Evolutionary conservation across 2,113 vertebrate genomes (phyloP).

Genomic region (Sporophila hypoxantha): DNA sequence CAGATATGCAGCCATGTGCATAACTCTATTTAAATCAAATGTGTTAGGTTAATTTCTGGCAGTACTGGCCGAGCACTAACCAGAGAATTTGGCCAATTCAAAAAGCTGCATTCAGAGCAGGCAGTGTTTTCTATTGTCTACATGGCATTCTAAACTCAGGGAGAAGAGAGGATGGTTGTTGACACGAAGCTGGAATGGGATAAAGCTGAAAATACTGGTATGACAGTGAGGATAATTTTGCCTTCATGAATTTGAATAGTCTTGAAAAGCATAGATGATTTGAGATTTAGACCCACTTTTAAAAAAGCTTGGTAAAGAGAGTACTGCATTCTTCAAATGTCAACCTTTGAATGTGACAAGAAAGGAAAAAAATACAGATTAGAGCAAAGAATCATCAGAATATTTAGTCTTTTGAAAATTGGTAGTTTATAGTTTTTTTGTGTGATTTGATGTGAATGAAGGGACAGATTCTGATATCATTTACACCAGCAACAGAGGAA

Average conservation of each 20-base stretch:
- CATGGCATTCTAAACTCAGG: neutral
- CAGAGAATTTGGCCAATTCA: neutral
- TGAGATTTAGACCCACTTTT: slow-evolving; percentile 43
- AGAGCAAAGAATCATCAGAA: slow-evolving; percentile 51
- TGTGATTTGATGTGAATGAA: slow-evolving; percentile 42
- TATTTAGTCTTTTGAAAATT: slow-evolving; percentile 53
- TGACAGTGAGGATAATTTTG: slow-evolving; percentile 59
- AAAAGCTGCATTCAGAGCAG: neutral
- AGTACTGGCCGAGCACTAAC: neutral
- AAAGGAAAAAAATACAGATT: slow-evolving; percentile 38
- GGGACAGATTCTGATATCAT: slow-evolving; percentile 4
- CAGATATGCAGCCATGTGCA: neutral
- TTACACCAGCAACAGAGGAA: slow-evolving; percentile 12
- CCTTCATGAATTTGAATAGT: slow-evolving; percentile 53
- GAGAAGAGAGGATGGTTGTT: slow-evolving; percentile 31
- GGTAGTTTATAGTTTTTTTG: slow-evolving; percentile 43
- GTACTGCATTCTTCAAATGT: slow-evolving; percentile 45
- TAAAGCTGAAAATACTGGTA: slow-evolving; percentile 46
- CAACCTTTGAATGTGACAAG: slow-evolving; percentile 48
- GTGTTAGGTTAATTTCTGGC: neutral
- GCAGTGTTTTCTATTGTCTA: slow-evolving; percentile 6
- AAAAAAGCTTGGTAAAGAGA: slow-evolving; percentile 26
- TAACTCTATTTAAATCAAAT: neutral
- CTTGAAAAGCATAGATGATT: slow-evolving; percentile 44
- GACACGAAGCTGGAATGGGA: slow-evolving; percentile 19